Evolutionary conservation across 2,113 vertebrate genomes (phyloP).

Genomic region (Loxodonta africana): DNA sequence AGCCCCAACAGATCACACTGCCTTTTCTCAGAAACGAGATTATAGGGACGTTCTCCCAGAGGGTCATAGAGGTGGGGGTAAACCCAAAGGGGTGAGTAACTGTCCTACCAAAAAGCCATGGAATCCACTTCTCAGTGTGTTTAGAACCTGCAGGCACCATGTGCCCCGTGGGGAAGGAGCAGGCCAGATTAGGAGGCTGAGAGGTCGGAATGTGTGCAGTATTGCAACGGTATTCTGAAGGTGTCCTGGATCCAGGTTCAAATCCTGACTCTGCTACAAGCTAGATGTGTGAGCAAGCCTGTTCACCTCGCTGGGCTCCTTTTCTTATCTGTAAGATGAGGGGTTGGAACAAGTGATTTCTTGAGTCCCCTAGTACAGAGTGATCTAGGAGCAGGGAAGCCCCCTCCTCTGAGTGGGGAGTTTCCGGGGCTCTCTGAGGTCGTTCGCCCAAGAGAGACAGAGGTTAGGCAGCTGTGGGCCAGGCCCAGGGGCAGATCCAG

Average conservation of each 20-base stretch:
- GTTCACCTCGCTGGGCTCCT: neutral
- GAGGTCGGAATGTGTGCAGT: neutral
- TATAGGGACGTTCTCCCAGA: neutral
- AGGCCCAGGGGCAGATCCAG: conserved; percentile 9
- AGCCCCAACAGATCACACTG: neutral
- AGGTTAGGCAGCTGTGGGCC: conserved; percentile 6
- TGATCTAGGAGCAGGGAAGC: neutral
- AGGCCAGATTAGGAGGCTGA: too few species aligned
- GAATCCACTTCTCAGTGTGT: neutral
- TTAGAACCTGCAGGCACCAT: neutral
- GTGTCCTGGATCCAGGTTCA: neutral
- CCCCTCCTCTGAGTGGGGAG: neutral
- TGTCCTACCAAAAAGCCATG: neutral
- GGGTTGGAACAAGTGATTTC: neutral
- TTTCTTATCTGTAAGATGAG: neutral
- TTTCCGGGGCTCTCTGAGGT: neutral
- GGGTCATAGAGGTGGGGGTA: neutral
- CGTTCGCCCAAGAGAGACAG: neutral
- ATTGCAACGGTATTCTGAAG: neutral
- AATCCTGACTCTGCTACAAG: neutral
- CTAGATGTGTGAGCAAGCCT: neutral
- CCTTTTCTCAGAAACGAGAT: conserved; percentile 51
- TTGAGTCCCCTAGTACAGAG: neutral
- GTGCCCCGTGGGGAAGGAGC: neutral
- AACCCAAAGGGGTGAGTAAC: neutral